Percentiles rank a stretch among this genome's conserved stretches.
phyloP scores from a whole-genome alignment of 2,113 vertebrate genomes.

The Erythrocercus mccallii region DNA sequence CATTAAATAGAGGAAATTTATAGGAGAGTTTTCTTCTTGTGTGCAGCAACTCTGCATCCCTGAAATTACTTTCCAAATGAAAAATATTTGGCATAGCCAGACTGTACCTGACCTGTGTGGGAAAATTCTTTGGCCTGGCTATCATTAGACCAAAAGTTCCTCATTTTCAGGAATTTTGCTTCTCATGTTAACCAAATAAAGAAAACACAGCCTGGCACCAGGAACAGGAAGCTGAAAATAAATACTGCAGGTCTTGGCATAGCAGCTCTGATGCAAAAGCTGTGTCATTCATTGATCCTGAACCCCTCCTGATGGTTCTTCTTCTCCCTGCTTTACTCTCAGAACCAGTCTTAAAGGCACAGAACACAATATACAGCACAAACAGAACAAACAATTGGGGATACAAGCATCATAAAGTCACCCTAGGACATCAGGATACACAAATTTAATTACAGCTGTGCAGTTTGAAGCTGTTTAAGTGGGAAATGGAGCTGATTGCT shows the following conservation, averaged over 20 bases:
- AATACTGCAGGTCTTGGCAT: background rate
- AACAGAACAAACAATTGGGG: no score
- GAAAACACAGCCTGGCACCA: background rate
- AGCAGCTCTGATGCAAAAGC: background rate
- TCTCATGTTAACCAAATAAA: background rate
- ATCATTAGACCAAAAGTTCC: background rate
- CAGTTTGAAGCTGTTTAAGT: background rate
- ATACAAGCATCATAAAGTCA: no score
- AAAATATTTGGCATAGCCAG: background rate
- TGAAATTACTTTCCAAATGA: background rate
- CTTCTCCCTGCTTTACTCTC: no score
- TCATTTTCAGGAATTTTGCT: background rate
- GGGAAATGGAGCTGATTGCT: background rate
- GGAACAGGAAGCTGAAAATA: background rate
- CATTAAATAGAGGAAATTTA: background rate
- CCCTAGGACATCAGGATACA: background rate
- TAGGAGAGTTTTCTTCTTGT: background rate
- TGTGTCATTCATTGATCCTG: background rate
- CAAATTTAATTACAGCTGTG: background rate
- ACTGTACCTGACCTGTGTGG: background rate
- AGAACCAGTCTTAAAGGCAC: no score
- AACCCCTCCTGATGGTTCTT: background rate
- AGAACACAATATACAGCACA: no score
- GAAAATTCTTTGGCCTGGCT: background rate
- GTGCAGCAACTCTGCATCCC: background rate